phyloP scores from a whole-genome alignment of 1,140 invertebrate genomes.

The Littorina saxatilis region DNA sequence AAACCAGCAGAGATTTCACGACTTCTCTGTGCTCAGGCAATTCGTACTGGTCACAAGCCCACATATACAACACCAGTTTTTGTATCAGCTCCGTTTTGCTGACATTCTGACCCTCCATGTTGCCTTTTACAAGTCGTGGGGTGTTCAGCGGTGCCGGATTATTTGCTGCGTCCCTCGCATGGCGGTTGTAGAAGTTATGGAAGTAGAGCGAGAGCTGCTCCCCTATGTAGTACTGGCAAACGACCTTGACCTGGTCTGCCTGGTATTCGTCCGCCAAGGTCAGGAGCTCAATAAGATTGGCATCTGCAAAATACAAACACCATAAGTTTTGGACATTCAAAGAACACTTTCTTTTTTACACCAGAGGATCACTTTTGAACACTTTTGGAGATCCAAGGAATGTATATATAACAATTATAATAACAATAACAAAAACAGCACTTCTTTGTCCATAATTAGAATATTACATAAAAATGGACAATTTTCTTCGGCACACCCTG shows the following conservation, averaged over 20 bases:
- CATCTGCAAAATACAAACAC: background rate
- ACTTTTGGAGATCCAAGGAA: too few relatives aligned
- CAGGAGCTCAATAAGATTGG: background rate
- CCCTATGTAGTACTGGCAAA: background rate
- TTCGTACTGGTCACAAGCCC: background rate
- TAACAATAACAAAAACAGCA: too few relatives aligned
- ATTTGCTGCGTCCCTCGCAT: background rate
- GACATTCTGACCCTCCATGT: too few relatives aligned
- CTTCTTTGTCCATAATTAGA: too few relatives aligned
- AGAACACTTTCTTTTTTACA: too few relatives aligned
- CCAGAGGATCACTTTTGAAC: too few relatives aligned
- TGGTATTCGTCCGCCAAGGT: background rate
- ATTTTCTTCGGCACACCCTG: too few relatives aligned
- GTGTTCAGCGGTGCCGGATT: background rate
- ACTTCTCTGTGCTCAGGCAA: background rate
- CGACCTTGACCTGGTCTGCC: background rate
- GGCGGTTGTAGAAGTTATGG: background rate
- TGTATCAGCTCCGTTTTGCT: background rate
- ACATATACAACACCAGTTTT: background rate
- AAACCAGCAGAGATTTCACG: background rate
- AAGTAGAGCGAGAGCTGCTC: background rate
- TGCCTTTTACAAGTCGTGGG: too few relatives aligned
- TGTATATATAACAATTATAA: too few relatives aligned
- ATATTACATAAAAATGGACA: too few relatives aligned
- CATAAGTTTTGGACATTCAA: too few relatives aligned